Evolutionary conservation across 2,888 invertebrate genomes (phyloP).

Genomic region (Cerastoderma edule): DNA sequence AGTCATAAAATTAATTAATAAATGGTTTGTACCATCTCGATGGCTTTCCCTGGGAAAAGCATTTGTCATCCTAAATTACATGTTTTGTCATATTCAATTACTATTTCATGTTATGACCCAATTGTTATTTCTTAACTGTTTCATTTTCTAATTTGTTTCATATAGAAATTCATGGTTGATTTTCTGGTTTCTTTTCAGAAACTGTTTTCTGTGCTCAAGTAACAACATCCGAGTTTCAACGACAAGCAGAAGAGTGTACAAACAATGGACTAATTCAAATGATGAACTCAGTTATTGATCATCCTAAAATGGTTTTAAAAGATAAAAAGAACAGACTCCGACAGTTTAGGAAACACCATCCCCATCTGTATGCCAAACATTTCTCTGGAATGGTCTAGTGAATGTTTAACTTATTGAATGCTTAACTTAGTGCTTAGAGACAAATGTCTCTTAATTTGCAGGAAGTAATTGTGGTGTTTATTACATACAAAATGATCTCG

Average conservation of each 20-base stretch:
- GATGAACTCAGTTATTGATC: constrained; percentile 82
- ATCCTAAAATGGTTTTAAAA: constrained; percentile 79
- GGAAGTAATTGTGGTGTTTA: not conserved
- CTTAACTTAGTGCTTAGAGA: not conserved
- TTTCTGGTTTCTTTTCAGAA: constrained; percentile 71
- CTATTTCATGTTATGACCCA: too few relatives aligned
- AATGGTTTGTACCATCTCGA: too few relatives aligned
- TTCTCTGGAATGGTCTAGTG: constrained; percentile 75
- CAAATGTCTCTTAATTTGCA: not conserved
- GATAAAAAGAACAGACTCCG: constrained; percentile 82
- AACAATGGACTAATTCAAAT: constrained; percentile 75
- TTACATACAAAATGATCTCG: too few relatives aligned
- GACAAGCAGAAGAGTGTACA: constrained; percentile 75
- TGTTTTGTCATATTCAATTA: too few relatives aligned
- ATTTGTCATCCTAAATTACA: too few relatives aligned
- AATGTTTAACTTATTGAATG: too few relatives aligned
- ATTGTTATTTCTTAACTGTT: too few relatives aligned
- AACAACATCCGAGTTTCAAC: constrained; percentile 70
- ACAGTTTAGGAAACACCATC: constrained; percentile 81
- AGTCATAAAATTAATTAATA: too few relatives aligned
- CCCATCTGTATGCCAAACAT: constrained; percentile 76
- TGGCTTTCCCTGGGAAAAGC: too few relatives aligned
- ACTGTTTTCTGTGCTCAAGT: constrained; percentile 75
- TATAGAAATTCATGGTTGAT: too few relatives aligned
- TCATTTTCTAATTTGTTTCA: too few relatives aligned